Base-by-base conservation (phyloP, 2,113 vertebrate genomes). In the Prolemur simus region DNA sequence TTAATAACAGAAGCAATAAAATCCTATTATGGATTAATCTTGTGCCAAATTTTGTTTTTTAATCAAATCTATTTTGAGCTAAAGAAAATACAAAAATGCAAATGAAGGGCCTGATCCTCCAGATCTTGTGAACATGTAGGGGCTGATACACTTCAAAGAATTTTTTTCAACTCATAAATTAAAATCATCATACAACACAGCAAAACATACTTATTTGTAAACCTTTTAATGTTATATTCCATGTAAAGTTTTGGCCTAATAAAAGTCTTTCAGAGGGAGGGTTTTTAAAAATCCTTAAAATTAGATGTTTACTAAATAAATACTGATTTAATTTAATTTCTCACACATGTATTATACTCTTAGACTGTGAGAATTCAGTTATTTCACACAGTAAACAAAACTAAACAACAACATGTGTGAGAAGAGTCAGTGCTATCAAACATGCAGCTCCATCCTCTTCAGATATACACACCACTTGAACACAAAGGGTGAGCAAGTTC, bases 11-110 rank as follows among this genome's bases (percentile, higher is more conserved):
- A 98, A 98, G 98, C 98, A 98, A 98, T 98, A 98, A 98, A 99
- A 99, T 98, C 98, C 98, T 98, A 97, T 98, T 98, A 98, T 97
- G 98, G 98, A 98, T 98, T 99, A 98, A 99, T 99, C 98, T 98
- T 96, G 98, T 98, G 99, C 99, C 99, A 99, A 98, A 98, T 98
- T 98, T 98, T 98, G 66, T 98, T 98, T 98, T 99, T 98, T 91
- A 98, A 98, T 99, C 98, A 98, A 98, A 99, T 98, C 98, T 99
- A 98, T 99, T 99, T 98, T 98, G 98, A 98, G 98, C 98, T 98
- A 97, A 97, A 98, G 97, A 95, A 96, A 98, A 98, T 97, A 98
- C 97, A 98, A 98, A 99, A 98, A 99, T 99, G 99, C 98, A 99
- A 99, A 99, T 98, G 96, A 98, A 98, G 87, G 89, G 7, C 81